Base-by-base conservation (phyloP, 2,888 invertebrate genomes). In the Tenodera sinensis region DNA sequence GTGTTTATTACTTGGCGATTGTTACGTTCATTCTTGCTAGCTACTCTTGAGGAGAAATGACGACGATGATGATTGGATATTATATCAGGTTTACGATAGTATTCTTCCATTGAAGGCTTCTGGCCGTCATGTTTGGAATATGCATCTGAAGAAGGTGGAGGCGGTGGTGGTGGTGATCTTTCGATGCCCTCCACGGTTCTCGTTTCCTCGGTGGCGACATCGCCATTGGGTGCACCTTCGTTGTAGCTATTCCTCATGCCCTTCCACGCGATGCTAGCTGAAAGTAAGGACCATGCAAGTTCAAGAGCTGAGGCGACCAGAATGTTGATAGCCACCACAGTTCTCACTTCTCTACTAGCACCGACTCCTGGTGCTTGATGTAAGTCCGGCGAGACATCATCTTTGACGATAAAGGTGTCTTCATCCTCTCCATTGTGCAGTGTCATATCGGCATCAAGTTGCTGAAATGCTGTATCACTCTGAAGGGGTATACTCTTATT, bases 201-300 rank as follows among this genome's bases (percentile, higher is more conserved):
- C 71, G 83, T 25, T 85, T 83, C 30, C n/a, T 14, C 83, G 14
- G 3, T 27, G 6, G n/a, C 47, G 28, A 82, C 71, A 3, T 93
- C 93, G 30, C 94, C 95, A n/a, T 95, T 95, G 89, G 95, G 95
- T 20, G 54, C 54, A 71, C 25, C 54, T 71, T 71, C 54, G 20
- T 71, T 71, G 91, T 95, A 95, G 83, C 93, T 93, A 90, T 94
- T 95, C 83, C 28, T 87, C 88, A 89, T 88, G 34, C 96, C 96
- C 90, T 94, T 94, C 91, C 95, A 95, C 0, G 95, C 94, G 34
- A 96, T 94, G 92, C 94, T 95, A 0, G 95, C 93, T 85, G 95
- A 95, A 28, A 96, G 92, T 47, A 95, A 92, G 0, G 96, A 96
- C 96, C 96, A 96, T 0, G 95, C 92, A 0, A 95, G 91, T 91